Evolutionary conservation across 2,888 invertebrate genomes (phyloP).

Genomic region (Homarus gammarus): DNA sequence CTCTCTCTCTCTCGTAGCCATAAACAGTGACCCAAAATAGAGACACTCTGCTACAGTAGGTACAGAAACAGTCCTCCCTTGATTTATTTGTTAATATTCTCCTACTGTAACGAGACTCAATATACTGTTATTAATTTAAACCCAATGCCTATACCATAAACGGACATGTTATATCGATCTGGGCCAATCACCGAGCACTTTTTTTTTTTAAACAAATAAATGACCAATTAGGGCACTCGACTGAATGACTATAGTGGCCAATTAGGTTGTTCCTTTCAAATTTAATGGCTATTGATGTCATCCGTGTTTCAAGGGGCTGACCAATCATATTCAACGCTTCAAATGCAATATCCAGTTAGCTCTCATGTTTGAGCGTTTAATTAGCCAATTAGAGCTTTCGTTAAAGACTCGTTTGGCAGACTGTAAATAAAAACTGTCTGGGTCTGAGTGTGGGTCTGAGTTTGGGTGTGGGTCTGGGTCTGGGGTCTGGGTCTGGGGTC

Average conservation of each 20-base stretch:
- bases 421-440: no score
- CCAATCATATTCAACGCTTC: constrained; percentile 17
- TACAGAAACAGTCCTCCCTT: no score
- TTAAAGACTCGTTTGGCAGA: not conserved
- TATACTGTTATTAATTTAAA: not conserved
- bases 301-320: not conserved
- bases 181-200: not conserved
- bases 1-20: not conserved
- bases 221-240: constrained; percentile 30
- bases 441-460: no score
- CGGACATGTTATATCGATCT: not conserved
- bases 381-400: constrained; percentile 32
- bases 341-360: constrained; percentile 31
- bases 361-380: constrained; percentile 16
- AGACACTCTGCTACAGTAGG: no score
- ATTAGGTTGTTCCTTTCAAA: constrained; percentile 30
- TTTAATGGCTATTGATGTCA: constrained; percentile 16
- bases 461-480: no score
- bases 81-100: no score
- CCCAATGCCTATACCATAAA: no score
- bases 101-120: no score
- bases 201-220: not conserved
- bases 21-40: no score
- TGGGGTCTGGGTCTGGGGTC: no score
- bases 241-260: constrained; percentile 19